A percentile compares a stretch with the other conserved stretches of the same genome.
Evolutionary conservation across 2,888 invertebrate species (phyloP).

Genomic region (Odontocerum albicorne): DNA sequence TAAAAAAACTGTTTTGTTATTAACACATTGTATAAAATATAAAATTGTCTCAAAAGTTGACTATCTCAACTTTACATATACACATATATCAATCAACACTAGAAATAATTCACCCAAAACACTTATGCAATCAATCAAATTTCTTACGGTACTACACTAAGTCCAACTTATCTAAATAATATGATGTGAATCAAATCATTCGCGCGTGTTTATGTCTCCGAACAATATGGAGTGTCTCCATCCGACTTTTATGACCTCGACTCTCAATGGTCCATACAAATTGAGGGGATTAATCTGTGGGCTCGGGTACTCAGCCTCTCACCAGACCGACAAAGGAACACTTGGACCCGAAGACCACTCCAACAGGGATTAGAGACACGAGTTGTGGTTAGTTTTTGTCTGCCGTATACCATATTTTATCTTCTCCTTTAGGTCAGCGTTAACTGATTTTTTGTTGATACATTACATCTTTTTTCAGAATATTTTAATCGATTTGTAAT

Average conservation of each 20-base stretch:
- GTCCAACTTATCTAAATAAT: background rate
- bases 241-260: slow-evolving; percentile 1
- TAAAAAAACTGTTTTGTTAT: too few species aligned
- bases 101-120: too few species aligned
- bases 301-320: background rate
- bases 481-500: too few species aligned
- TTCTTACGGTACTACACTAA: background rate
- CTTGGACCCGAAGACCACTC: background rate
- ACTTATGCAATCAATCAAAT: background rate
- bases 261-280: slow-evolving; percentile 9
- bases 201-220: slow-evolving; percentile 5
- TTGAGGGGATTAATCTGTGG: slow-evolving; percentile 5
- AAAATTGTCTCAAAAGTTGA: too few species aligned
- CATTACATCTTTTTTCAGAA: too few species aligned
- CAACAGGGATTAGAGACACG: slow-evolving; percentile 12
- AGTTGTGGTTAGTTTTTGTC: slow-evolving; percentile 11
- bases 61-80: too few species aligned
- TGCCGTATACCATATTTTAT: too few species aligned
- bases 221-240: background rate
- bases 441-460: too few species aligned
- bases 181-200: slow-evolving; percentile 6
- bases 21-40: too few species aligned
- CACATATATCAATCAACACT: too few species aligned
- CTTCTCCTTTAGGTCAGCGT: too few species aligned
- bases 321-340: background rate